phyloP scores from a whole-genome alignment of 1,140 invertebrate genomes.

The Matsumurasca onukii region DNA sequence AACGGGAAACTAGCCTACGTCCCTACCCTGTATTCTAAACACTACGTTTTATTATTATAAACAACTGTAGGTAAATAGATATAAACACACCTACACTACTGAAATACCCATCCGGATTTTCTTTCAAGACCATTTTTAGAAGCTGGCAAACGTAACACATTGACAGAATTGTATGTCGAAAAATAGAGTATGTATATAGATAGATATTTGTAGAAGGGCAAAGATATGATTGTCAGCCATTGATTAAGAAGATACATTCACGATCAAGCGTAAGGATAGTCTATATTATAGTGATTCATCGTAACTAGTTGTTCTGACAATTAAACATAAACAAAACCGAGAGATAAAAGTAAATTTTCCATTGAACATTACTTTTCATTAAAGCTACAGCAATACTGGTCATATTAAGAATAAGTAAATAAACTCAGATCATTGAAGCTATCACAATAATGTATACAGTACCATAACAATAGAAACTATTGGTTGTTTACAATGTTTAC shows the following conservation, averaged over 20 bases:
- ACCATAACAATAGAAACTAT: not conserved
- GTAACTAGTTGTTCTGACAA: no score
- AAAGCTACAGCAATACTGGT: conserved; percentile 29
- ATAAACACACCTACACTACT: conserved; percentile 24
- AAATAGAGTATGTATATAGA: conserved; percentile 23
- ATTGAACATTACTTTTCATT: not conserved
- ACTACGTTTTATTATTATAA: conserved; percentile 27
- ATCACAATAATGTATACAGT: not conserved
- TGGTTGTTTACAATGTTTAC: not conserved
- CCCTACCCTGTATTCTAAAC: conserved; percentile 25
- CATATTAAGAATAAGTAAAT: not conserved
- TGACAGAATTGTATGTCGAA: conserved; percentile 21
- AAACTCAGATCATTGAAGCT: not conserved
- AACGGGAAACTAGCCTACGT: conserved; percentile 13
- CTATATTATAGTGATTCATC: no score
- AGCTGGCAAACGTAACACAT: conserved; percentile 23
- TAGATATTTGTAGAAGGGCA: conserved; percentile 20
- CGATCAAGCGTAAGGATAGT: conserved; percentile 12
- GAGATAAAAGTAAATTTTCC: no score
- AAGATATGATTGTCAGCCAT: conserved; percentile 31
- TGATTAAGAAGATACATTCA: conserved; percentile 29
- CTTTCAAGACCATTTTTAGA: not conserved
- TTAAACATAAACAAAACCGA: no score
- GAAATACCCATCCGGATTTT: conserved; percentile 6
- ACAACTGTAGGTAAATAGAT: conserved; percentile 25